Conservation (phyloP, 92 coral and sea anemone species). For the Palythoa caribaeorum region DNA sequence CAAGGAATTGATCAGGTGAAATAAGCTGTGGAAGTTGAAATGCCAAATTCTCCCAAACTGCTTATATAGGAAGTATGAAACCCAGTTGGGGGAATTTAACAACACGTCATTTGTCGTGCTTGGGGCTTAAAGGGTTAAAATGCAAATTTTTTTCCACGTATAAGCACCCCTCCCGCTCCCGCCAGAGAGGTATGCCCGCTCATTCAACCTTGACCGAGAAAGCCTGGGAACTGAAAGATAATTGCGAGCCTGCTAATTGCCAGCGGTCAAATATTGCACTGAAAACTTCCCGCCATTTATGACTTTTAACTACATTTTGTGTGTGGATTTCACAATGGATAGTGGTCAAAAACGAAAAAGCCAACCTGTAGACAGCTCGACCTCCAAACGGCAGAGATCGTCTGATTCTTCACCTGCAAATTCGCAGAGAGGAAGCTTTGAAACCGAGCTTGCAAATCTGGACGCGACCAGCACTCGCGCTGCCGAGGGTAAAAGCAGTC, state of each 20-base stretch:
- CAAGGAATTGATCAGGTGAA: too few species aligned
- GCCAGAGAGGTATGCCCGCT: too few species aligned
- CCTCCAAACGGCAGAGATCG: constrained; percentile 82
- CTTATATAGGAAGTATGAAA: too few species aligned
- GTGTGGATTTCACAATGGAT: constrained; percentile 55
- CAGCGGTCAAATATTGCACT: not conserved
- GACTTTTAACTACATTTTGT: not conserved
- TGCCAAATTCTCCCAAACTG: too few species aligned
- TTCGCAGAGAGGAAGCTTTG: constrained; percentile 81
- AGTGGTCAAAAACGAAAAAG: constrained; percentile 81
- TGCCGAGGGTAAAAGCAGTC: constrained; percentile 15
- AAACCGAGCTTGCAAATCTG: constrained; percentile 83
- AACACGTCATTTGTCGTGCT: too few species aligned
- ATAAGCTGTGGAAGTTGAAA: too few species aligned
- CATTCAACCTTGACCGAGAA: not conserved
- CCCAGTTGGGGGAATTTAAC: too few species aligned
- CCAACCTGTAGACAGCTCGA: constrained; percentile 53
- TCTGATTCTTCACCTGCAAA: constrained; percentile 53
- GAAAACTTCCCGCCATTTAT: constrained; percentile 38
- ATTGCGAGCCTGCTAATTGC: not conserved
- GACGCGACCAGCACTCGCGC: constrained; percentile 1
- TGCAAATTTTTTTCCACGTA: too few species aligned
- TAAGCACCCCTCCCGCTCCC: too few species aligned
- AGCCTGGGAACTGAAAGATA: not conserved
- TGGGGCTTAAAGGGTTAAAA: too few species aligned